A percentile compares a stretch with the other conserved stretches of the same genome.
Evolutionary conservation across 2,888 invertebrate species (phyloP).

Genomic region (Nomada lathburiana): DNA sequence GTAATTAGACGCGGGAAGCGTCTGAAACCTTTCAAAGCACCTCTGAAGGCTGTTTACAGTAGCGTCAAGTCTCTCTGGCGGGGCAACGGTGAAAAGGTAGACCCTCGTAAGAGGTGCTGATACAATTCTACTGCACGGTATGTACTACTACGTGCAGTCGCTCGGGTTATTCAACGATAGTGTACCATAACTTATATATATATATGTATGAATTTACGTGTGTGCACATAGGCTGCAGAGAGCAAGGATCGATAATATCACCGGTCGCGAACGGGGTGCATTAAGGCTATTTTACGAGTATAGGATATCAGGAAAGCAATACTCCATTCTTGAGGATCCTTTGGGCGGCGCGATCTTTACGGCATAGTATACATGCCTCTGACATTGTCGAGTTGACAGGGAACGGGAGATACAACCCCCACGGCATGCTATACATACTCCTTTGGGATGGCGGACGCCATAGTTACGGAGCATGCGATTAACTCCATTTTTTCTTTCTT

Average conservation of each 20-base stretch:
- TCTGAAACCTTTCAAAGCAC: constrained; percentile 14
- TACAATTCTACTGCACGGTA: constrained; percentile 40
- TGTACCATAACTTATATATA: no score
- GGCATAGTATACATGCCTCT: constrained; percentile 66
- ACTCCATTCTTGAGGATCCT: constrained; percentile 75
- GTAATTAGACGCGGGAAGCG: constrained; percentile 17
- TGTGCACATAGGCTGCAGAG: constrained; percentile 42
- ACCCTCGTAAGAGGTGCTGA: constrained; percentile 49
- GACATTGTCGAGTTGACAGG: constrained; percentile 64
- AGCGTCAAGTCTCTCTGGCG: constrained; percentile 5
- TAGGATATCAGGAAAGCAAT: constrained; percentile 76
- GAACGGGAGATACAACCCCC: constrained; percentile 64
- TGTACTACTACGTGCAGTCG: constrained; percentile 3
- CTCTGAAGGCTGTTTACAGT: constrained; percentile 34
- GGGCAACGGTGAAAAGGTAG: constrained; percentile 34
- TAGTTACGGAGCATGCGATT: constrained; percentile 48
- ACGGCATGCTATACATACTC: constrained; percentile 61
- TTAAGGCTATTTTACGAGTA: constrained; percentile 76
- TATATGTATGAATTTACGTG: background rate
- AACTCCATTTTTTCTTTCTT: constrained; percentile 41
- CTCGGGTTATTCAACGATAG: background rate
- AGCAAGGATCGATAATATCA: constrained; percentile 72
- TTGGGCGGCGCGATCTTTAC: constrained; percentile 67
- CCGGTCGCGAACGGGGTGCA: constrained; percentile 65
- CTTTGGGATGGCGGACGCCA: constrained; percentile 40